phyloP scores from a whole-genome alignment of 1,140 invertebrate genomes.

The Diachasma alloeum region DNA sequence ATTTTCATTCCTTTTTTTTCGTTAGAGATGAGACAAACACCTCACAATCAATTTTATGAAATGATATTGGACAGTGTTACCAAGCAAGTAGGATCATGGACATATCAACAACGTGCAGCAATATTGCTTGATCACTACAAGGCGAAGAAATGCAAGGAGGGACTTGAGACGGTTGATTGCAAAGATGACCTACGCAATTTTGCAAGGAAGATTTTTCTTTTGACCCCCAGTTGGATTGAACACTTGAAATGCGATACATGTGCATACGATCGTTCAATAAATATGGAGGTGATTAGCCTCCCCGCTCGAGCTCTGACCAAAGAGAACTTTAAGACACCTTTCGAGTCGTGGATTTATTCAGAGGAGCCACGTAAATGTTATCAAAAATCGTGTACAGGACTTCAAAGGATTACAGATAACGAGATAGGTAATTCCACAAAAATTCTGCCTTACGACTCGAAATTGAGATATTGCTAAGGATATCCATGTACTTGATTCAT shows the following conservation, averaged over 20 bases:
- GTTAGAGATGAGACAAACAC: too few relatives aligned
- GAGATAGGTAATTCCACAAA: neutral
- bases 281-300: neutral
- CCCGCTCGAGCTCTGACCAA: neutral
- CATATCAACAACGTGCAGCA: too few relatives aligned
- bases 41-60: too few relatives aligned
- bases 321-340: neutral
- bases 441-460: too few relatives aligned
- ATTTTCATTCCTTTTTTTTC: too few relatives aligned
- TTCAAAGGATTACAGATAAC: neutral
- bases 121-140: too few relatives aligned
- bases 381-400: neutral
- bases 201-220: neutral
- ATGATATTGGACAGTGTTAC: too few relatives aligned
- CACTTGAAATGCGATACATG: neutral
- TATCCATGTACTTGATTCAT: too few relatives aligned
- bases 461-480: too few relatives aligned
- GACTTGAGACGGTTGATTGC: too few relatives aligned
- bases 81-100: too few relatives aligned
- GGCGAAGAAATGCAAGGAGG: too few relatives aligned
- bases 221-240: neutral
- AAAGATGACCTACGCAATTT: neutral
- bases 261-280: neutral
- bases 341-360: neutral
- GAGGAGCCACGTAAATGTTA: neutral